Evolutionary conservation across 2,888 invertebrate species (phyloP).

Genomic region (Scaptomyza flava): DNA sequence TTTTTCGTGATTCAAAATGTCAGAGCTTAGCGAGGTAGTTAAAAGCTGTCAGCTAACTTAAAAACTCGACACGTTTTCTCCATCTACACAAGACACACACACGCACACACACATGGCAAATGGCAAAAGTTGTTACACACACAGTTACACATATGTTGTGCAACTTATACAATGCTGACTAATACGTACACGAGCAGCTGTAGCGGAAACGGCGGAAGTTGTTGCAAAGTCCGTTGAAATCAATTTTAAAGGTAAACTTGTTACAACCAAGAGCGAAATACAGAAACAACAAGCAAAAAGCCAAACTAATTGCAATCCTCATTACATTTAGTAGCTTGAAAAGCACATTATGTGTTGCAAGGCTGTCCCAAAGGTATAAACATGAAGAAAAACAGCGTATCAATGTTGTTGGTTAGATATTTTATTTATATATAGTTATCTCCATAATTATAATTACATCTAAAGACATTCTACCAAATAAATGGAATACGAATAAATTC

Average conservation of each 20-base stretch:
- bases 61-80: constrained; percentile 37
- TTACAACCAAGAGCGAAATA: constrained; percentile 41
- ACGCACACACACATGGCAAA: constrained; percentile 37
- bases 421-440: too few species aligned
- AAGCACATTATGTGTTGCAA: background rate
- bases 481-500: too few species aligned
- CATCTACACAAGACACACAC: constrained; percentile 14
- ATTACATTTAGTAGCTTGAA: constrained; percentile 45
- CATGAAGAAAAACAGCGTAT: too few species aligned
- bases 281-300: constrained; percentile 30
- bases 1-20: constrained; percentile 53
- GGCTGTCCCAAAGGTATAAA: background rate
- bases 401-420: too few species aligned
- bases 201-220: constrained; percentile 77
- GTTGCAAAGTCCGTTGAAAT: constrained; percentile 75
- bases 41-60: constrained; percentile 45
- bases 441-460: too few species aligned
- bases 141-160: constrained; percentile 7
- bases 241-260: constrained; percentile 76
- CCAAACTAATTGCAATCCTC: constrained; percentile 70
- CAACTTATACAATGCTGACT: constrained; percentile 52
- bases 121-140: constrained; percentile 54
- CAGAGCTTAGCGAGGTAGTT: constrained; percentile 32
- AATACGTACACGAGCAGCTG: constrained; percentile 56
- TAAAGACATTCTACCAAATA: too few species aligned